Base-by-base conservation (phyloP, 2,888 invertebrate species). In the Cephus runcator region DNA sequence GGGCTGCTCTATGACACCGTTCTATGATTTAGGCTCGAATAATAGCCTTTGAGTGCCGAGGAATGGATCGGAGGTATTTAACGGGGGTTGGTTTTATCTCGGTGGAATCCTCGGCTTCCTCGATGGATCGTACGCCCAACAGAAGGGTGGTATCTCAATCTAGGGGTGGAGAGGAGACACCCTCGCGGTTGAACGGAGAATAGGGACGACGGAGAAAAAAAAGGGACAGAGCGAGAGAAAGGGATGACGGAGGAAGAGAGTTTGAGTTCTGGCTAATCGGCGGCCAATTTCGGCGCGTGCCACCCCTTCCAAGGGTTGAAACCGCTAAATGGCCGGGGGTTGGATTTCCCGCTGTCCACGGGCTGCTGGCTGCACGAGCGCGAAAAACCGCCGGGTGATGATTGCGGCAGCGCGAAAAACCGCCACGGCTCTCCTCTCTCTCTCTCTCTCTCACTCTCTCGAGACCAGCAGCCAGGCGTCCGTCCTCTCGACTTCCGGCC, bases 231-330 rank as follows among this genome's bases (percentile, higher is more conserved):
- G 23, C 6, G 23, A 23, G 23, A 56, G 23, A 56, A 56, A 56
- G 56, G 23, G 56, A 56, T 23, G 56, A 56, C 23, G 9, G 56
- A 23, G 23, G 56, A 23, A 56, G 56, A 56, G 56, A 23, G 56
- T 56, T 56, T 23, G 34, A 69, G 74, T 79, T 79, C 71, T 77
- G 75, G 80, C 80, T 85, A 87, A 88, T 85, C 86, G 86, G 81
- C 79, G 84, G 85, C 82, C 87, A 89, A 88, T 88, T 88, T 88
- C 73, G 85, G 85, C 87, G 86, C 88, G 88, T 87, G 89, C 85
- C 88, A 83, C 73, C 71, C 71, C 71, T 71, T 34, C 11, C 31
- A 31, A 31, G 12, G 71, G 23, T 31, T 9, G 1, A 34, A 15
- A 12, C 33, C 71, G 71, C 71, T 71, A 71, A 71, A 71, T 31